phyloP scores from a whole-genome alignment of 2,797 vertebrate species.

The Rhinella marina region DNA sequence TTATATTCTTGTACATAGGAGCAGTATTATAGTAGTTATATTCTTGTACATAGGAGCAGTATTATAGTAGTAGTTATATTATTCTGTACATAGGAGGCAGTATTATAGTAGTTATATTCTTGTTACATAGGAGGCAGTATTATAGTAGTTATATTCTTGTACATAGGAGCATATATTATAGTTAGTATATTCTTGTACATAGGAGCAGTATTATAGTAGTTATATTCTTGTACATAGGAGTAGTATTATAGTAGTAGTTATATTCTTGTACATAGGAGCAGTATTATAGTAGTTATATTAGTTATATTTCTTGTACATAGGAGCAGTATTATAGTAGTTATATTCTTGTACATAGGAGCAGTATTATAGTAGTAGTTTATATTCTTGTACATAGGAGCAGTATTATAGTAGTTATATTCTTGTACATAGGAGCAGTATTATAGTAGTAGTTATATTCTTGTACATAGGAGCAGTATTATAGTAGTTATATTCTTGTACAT shows the following conservation, averaged over 20 bases:
- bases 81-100: neutral
- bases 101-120: constrained; percentile 14
- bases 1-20: neutral
- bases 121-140: neutral
- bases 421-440: constrained; percentile 6
- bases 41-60: constrained; percentile 5
- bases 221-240: constrained; percentile 7
- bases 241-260: constrained; percentile 18
- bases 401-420: constrained; percentile 15
- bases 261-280: constrained; percentile 12
- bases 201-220: neutral
- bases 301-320: constrained; percentile 21
- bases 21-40: constrained; percentile 16
- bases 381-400: constrained; percentile 1
- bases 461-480: constrained; percentile 20
- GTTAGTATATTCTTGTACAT: neutral
- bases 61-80: constrained; percentile 12
- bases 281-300: constrained; percentile 26
- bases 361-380: constrained; percentile 13
- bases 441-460: constrained; percentile 12
- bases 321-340: constrained; percentile 4
- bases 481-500: constrained; percentile 22
- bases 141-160: neutral
- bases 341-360: constrained; percentile 11
- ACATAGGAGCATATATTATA: neutral